A percentile compares a stretch with the other conserved stretches of the same genome.
These are phyloP conservation scores for Latrodectus geometricus DNA, from an alignment of 1,140 invertebrate species.

Conservation along the genomic window DNA sequence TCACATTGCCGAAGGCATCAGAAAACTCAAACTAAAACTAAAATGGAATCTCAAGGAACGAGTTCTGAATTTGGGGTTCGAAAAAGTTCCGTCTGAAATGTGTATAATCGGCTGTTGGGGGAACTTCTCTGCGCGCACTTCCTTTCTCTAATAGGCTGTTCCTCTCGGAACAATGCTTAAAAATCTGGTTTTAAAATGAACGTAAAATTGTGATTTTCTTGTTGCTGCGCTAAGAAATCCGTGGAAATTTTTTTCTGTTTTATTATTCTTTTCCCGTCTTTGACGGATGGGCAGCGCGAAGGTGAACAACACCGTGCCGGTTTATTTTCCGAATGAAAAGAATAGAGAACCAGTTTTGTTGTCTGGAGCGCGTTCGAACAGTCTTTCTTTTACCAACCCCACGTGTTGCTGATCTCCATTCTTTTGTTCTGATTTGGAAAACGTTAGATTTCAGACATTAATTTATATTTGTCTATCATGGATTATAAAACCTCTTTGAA, in stretches of 20 bases:
- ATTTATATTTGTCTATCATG: background rate
- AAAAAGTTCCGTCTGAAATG: slow-evolving; percentile 27
- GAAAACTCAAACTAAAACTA: slow-evolving; percentile 23
- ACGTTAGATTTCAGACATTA: background rate
- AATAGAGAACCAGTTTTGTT: slow-evolving; percentile 1
- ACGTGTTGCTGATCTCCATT: background rate
- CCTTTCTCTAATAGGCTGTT: background rate
- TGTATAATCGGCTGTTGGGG: slow-evolving; percentile 37
- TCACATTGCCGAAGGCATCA: background rate
- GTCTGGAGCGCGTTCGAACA: background rate
- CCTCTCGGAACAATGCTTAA: slow-evolving; percentile 24
- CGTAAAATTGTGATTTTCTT: background rate
- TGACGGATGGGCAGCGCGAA: slow-evolving; percentile 20
- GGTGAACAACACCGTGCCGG: slow-evolving; percentile 35
- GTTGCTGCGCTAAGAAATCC: background rate
- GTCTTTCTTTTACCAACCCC: background rate
- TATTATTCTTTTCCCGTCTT: background rate
- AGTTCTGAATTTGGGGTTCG: slow-evolving; percentile 12
- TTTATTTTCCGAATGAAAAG: slow-evolving; percentile 1
- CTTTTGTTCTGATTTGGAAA: background rate
- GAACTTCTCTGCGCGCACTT: background rate
- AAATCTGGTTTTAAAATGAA: slow-evolving; percentile 16
- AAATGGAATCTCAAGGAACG: slow-evolving; percentile 16
- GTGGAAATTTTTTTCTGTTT: background rate
- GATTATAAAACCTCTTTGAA: too few relatives aligned